Conservation (phyloP, 2,113 vertebrate genomes). For the Mormyrus iriodes region DNA sequence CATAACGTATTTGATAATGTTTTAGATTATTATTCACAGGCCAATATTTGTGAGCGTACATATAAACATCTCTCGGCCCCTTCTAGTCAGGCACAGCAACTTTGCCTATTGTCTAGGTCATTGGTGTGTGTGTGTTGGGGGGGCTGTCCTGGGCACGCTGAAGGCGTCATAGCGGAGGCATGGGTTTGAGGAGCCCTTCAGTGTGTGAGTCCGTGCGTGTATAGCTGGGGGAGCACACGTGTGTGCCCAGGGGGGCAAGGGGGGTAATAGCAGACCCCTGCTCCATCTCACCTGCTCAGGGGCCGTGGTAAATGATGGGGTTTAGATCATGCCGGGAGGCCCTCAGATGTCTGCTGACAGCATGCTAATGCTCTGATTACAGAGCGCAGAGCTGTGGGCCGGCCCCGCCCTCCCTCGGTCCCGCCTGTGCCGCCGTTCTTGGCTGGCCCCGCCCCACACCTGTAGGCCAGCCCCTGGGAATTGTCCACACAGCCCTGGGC, state of each 20-base stretch:
- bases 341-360: slow-evolving; percentile 7
- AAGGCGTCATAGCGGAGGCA: neutral
- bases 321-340: neutral
- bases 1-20: neutral
- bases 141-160: neutral
- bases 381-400: neutral
- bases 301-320: slow-evolving; percentile 2
- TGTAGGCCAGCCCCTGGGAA: slow-evolving; percentile 4
- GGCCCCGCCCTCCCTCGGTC: neutral
- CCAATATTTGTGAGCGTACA: neutral
- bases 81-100: neutral
- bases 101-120: neutral
- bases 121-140: neutral
- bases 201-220: neutral
- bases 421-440: neutral
- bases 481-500: neutral
- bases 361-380: slow-evolving; percentile 18
- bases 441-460: neutral
- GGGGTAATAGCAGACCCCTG: slow-evolving; percentile 17
- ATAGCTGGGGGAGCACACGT: neutral
- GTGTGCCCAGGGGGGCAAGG: neutral
- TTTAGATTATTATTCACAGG: neutral
- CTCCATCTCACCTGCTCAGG: slow-evolving; percentile 12
- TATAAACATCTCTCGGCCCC: neutral
- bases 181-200: neutral